Evolutionary conservation across 2,888 invertebrate species (phyloP).

Genomic region (Tanypteryx hageni): DNA sequence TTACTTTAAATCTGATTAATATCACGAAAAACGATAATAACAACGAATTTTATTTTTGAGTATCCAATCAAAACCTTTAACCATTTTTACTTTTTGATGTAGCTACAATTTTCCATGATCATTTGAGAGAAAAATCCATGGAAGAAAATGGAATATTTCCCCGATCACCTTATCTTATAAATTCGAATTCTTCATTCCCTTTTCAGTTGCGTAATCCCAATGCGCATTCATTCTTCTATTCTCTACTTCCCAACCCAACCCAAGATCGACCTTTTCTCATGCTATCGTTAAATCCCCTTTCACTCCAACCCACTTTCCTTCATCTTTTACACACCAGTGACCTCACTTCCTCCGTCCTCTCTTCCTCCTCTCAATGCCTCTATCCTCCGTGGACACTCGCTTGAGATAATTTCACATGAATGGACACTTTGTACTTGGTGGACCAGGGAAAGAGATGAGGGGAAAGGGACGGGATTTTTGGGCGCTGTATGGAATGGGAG

Average conservation of each 20-base stretch:
- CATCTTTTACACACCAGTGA: constrained; percentile 50
- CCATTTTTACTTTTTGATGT: too few species aligned
- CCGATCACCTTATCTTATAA: constrained; percentile 13
- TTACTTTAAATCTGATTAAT: too few species aligned
- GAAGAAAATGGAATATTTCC: constrained; percentile 10
- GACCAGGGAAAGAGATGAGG: constrained; percentile 38
- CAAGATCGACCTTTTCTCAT: constrained; percentile 54
- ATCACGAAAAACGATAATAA: too few species aligned
- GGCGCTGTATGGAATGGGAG: not conserved
- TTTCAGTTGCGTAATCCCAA: constrained; percentile 24
- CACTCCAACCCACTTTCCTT: constrained; percentile 32
- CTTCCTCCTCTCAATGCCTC: not conserved
- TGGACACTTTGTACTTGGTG: constrained; percentile 58
- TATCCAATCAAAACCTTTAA: too few species aligned
- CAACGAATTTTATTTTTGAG: too few species aligned
- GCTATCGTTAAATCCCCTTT: constrained; percentile 38
- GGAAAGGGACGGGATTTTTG: not conserved
- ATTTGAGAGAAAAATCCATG: not conserved
- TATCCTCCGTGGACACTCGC: constrained; percentile 51
- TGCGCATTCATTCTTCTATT: not conserved
- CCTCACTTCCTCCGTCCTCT: constrained; percentile 5
- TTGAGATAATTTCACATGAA: constrained; percentile 63
- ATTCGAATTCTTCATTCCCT: constrained; percentile 1
- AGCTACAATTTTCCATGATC: too few species aligned
- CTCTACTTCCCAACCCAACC: not conserved